Percentiles rank a stretch among this genome's conserved stretches.
These are phyloP conservation scores for Hydropsyche tenuis DNA, from an alignment of 1,140 invertebrate species.

Conservation along the genomic window DNA sequence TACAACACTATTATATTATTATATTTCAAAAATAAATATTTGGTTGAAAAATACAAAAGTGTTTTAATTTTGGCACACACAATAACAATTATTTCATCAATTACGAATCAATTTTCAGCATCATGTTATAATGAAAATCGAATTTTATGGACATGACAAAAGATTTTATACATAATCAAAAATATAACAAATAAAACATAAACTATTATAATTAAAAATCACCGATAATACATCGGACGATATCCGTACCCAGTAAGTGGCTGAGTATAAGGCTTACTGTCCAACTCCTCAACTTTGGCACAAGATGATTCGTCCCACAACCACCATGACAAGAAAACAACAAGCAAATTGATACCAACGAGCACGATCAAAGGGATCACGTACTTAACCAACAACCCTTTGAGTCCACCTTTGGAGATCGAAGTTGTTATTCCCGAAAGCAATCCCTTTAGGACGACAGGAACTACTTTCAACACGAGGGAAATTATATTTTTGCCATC, in stretches of 20 bases:
- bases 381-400: conserved; percentile 37
- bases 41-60: too few relatives aligned
- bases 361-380: conserved; percentile 43
- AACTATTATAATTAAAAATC: not conserved
- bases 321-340: conserved; percentile 44
- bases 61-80: too few relatives aligned
- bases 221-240: too few relatives aligned
- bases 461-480: conserved; percentile 18
- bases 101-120: too few relatives aligned
- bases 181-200: not conserved
- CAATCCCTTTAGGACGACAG: conserved; percentile 31
- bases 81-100: too few relatives aligned
- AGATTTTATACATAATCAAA: too few relatives aligned
- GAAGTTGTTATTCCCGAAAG: conserved; percentile 1
- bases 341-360: conserved; percentile 32
- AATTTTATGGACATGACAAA: too few relatives aligned
- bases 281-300: conserved; percentile 2
- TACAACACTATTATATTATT: too few relatives aligned
- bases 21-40: too few relatives aligned
- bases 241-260: too few relatives aligned
- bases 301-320: conserved; percentile 43
- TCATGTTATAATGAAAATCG: too few relatives aligned
- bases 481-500: conserved; percentile 35
- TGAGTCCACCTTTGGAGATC: conserved; percentile 36
- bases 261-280: not conserved